Evolutionary conservation across 2,888 invertebrate species (phyloP).

Genomic region (Agonopterix heracliana): DNA sequence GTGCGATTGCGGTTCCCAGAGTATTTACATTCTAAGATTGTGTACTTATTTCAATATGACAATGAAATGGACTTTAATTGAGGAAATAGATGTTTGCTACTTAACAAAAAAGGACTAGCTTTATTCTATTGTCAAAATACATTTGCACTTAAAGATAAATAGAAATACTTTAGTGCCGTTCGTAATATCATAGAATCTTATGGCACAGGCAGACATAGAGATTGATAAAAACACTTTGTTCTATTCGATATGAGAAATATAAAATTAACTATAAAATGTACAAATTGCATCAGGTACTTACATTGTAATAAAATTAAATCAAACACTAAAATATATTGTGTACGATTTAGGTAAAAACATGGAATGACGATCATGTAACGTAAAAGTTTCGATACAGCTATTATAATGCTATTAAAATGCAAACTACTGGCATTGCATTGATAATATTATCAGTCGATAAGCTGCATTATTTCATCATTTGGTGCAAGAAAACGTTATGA

Average conservation of each 20-base stretch:
- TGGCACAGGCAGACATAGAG: conserved; percentile 44
- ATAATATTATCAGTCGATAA: neutral
- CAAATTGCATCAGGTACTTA: conserved; percentile 61
- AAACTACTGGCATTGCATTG: conserved; percentile 2
- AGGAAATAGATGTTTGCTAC: conserved; percentile 15
- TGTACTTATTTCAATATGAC: neutral
- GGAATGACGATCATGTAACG: conserved; percentile 38
- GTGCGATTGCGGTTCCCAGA: too few species aligned
- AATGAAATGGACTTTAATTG: conserved; percentile 1
- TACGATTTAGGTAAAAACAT: conserved; percentile 33
- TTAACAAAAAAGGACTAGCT: conserved; percentile 40
- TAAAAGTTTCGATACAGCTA: conserved; percentile 1
- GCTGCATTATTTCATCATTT: neutral
- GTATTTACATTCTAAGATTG: too few species aligned
- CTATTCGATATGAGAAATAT: conserved; percentile 35
- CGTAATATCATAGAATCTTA: conserved; percentile 17
- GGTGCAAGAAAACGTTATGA: neutral
- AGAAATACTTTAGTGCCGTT: conserved; percentile 29
- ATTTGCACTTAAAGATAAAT: conserved; percentile 10
- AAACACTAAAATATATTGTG: conserved; percentile 42
- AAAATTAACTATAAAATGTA: conserved; percentile 31
- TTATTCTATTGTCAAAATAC: conserved; percentile 35
- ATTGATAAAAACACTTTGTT: conserved; percentile 24
- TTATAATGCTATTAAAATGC: conserved; percentile 2
- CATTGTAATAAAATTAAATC: conserved; percentile 26